Evolutionary conservation across 2,888 invertebrate species (phyloP).

Genomic region (Microctonus hyperodae): DNA sequence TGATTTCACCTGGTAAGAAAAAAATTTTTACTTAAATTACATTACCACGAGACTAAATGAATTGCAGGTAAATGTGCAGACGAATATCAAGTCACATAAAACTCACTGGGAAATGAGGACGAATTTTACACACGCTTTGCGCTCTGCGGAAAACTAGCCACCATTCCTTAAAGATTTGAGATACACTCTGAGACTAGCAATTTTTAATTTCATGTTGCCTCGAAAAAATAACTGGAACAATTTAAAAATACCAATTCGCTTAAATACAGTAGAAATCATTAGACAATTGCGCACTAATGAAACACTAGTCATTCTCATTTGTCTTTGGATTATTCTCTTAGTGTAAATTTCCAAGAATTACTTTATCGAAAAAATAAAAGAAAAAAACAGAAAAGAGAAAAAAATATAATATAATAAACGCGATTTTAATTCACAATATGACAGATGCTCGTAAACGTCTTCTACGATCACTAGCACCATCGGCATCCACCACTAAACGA

Average conservation of each 20-base stretch:
- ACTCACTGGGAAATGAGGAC: background rate
- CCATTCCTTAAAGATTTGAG: background rate
- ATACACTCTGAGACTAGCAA: background rate
- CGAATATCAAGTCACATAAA: background rate
- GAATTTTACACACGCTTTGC: background rate
- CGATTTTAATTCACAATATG: background rate
- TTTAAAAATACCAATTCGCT: background rate
- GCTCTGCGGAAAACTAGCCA: background rate
- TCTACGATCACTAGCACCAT: slow-evolving; percentile 35
- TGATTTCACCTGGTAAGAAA: background rate
- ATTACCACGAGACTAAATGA: background rate
- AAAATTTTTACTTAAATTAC: background rate
- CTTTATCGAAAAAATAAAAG: too few relatives aligned
- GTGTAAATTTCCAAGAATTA: too few relatives aligned
- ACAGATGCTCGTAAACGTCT: slow-evolving; percentile 25
- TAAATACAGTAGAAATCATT: background rate
- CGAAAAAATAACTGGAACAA: background rate
- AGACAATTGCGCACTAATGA: too few relatives aligned
- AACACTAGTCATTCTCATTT: too few relatives aligned
- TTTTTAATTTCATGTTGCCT: background rate
- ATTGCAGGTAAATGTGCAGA: background rate
- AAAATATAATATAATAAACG: background rate
- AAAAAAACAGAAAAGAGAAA: too few relatives aligned
- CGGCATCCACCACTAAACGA: slow-evolving; percentile 33
- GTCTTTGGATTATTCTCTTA: too few relatives aligned